Conservation (phyloP, 2,797 vertebrate genomes). For the Pachyuromys duprasi region DNA sequence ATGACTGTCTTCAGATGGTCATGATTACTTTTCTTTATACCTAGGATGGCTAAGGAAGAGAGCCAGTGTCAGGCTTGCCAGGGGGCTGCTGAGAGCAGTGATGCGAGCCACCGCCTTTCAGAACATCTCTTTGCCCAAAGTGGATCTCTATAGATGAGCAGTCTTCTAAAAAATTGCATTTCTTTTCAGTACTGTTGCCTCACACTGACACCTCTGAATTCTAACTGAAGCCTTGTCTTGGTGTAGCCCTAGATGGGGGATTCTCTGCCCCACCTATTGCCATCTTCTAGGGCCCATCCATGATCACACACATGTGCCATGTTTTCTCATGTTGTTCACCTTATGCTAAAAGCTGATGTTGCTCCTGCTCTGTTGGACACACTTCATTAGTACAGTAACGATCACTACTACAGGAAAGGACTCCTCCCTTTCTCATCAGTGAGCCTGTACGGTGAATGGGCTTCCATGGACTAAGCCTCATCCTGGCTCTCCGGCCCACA, state of each 20-base stretch:
- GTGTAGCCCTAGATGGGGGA: neutral
- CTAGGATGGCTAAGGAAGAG: conserved; percentile 45
- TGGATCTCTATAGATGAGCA: conserved; percentile 31
- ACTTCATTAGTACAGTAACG: neutral
- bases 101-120: conserved; percentile 58
- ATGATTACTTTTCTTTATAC: conserved; percentile 54
- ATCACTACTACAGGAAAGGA: conserved; percentile 30
- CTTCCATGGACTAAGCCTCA: neutral
- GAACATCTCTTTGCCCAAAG: conserved; percentile 38
- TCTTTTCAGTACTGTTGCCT: conserved; percentile 54
- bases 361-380: neutral
- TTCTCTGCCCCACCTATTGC: neutral
- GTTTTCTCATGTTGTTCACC: neutral
- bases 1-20: conserved; percentile 58
- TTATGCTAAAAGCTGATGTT: neutral
- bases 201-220: conserved; percentile 35
- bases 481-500: neutral
- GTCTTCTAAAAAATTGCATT: conserved; percentile 39
- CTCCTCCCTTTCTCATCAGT: neutral
- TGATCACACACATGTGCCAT: neutral
- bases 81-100: conserved; percentile 14
- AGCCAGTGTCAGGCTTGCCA: conserved; percentile 1
- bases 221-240: conserved; percentile 56
- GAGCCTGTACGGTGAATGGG: neutral
- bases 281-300: neutral